Conservation (phyloP, 2,797 vertebrate species). For the Acestrorhynchus altus region DNA sequence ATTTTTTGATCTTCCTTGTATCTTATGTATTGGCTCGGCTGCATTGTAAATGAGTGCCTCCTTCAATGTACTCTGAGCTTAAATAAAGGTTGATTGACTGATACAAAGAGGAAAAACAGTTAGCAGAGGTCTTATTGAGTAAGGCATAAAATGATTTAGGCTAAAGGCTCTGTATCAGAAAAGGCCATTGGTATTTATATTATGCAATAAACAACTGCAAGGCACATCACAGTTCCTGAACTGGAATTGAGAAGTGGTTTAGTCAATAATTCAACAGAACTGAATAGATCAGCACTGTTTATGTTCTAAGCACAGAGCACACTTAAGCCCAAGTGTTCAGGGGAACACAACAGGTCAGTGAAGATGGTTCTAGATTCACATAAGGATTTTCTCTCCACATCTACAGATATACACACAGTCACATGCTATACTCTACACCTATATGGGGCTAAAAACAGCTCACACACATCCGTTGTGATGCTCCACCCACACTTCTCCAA, state of each 20-base stretch:
- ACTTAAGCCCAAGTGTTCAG: background rate
- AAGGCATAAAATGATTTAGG: too few species aligned
- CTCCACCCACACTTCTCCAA: background rate
- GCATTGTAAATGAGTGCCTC: too few species aligned
- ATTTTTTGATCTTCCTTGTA: too few species aligned
- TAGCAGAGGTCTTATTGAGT: too few species aligned
- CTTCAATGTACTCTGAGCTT: too few species aligned
- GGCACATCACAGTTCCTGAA: too few species aligned
- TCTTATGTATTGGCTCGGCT: too few species aligned
- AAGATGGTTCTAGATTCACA: background rate
- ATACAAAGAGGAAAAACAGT: background rate
- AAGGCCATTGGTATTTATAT: too few species aligned
- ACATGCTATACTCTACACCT: background rate
- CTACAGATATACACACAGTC: background rate
- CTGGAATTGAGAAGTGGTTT: too few species aligned
- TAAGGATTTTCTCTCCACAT: background rate
- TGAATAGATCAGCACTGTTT: too few species aligned
- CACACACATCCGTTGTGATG: conserved; percentile 2
- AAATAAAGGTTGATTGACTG: too few species aligned
- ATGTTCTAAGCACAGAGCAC: background rate
- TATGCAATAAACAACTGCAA: background rate
- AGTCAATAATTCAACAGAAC: too few species aligned
- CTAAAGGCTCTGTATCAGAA: background rate
- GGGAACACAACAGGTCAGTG: background rate
- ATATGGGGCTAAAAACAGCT: background rate